Base-by-base conservation (phyloP, 2,797 vertebrate species). In the Artibeus lituratus region DNA sequence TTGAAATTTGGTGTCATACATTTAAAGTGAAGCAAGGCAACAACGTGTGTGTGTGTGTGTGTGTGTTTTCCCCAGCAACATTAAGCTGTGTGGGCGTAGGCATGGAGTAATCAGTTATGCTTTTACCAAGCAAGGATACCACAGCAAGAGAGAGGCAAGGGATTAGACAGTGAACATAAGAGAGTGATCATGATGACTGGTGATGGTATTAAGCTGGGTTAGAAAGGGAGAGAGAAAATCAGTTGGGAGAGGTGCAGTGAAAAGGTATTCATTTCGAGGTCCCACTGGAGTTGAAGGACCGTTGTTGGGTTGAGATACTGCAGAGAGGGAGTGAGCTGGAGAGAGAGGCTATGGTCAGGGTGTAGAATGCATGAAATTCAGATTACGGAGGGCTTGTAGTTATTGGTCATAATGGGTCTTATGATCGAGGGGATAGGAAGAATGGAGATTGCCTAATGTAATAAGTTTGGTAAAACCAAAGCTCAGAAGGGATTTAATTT, bases 401-500 rank as follows among this genome's bases (percentile, higher is more conserved):
- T 85, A 15, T 19, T 74, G 76, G 19, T 91, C 67, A 67, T 82
- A 35, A 94, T 83, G 83, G 24, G 21, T 76, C 44, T 69, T 62
- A 70, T 15, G 53, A 35, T 69, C 32, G 78, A 65, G 35, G 53
- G 53, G 10, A 74, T 82, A 26, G 70, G 37, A 86, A 82, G 26
- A 89, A 91, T 69, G 18, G 87, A 65, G 39, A 70, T 32, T 26
- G 6, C 91, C 35, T 86, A 47, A 55, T n/a, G 19, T 67, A 90
- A 29, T 85, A 84, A 67, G 32, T 86, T 90, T 85, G 76, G 80
- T 83, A 90, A 97, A 80, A 74, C 59, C 42, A 94, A 73, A 83
- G 2, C 53, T 73, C 39, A 78, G 74, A 89, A 86, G 73, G 78
- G 29, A 74, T 67, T 77, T 81, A 76, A 12, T 65, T 88, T 77